Evolutionary conservation across 2,888 invertebrate genomes (phyloP).

Genomic region (Synanthedon tipuliformis): DNA sequence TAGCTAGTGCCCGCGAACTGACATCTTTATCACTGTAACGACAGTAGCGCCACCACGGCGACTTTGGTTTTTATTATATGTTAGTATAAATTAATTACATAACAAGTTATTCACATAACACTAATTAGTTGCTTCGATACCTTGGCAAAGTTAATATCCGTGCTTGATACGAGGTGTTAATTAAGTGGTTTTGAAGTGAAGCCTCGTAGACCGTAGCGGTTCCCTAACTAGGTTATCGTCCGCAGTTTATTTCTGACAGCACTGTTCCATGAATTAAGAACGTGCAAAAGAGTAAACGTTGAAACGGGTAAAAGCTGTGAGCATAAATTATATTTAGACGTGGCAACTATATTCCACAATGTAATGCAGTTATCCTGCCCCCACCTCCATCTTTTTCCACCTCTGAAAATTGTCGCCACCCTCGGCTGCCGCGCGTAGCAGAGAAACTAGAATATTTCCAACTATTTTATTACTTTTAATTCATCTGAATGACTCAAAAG

Average conservation of each 20-base stretch:
- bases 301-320: neutral
- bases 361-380: slow-evolving; percentile 34
- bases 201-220: neutral
- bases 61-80: no score
- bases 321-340: neutral
- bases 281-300: neutral
- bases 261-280: neutral
- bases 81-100: no score
- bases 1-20: no score
- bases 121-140: neutral
- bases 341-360: slow-evolving; percentile 9
- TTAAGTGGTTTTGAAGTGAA: neutral
- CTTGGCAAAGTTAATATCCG: neutral
- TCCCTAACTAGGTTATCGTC: neutral
- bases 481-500: slow-evolving; percentile 7
- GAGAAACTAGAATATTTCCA: neutral
- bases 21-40: no score
- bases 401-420: slow-evolving; percentile 41
- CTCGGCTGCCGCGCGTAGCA: neutral
- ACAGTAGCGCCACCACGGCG: no score
- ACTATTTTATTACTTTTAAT: slow-evolving; percentile 18
- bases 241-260: neutral
- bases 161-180: neutral
- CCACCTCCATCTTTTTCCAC: slow-evolving; percentile 30
- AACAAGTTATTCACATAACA: no score